phyloP scores from a whole-genome alignment of 1,140 invertebrate species.

The Caenorhabditis tropicalis region DNA sequence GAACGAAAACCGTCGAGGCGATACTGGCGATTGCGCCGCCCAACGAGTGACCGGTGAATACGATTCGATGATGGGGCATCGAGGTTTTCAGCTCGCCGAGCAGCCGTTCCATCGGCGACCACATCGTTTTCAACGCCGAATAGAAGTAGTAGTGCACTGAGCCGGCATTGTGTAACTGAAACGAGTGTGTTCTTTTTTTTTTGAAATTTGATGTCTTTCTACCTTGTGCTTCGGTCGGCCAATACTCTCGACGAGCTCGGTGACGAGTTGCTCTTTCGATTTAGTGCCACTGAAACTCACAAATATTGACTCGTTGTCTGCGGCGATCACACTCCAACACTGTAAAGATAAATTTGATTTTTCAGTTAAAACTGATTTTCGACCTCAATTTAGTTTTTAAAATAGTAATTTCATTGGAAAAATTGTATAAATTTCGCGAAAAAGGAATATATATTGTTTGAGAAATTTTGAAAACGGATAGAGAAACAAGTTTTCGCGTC shows the following conservation, averaged over 20 bases:
- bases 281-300: slow-evolving; percentile 55
- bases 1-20: slow-evolving; percentile 52
- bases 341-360: slow-evolving; percentile 15
- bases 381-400: too few relatives aligned
- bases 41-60: slow-evolving; percentile 58
- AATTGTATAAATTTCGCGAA: too few relatives aligned
- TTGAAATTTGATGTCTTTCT: background rate
- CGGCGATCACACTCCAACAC: slow-evolving; percentile 54
- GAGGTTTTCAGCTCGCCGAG: background rate
- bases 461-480: too few relatives aligned
- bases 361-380: too few relatives aligned
- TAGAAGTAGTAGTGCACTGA: slow-evolving; percentile 58
- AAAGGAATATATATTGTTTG: too few relatives aligned
- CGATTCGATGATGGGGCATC: slow-evolving; percentile 43
- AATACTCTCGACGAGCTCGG: slow-evolving; percentile 54
- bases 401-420: too few relatives aligned
- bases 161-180: slow-evolving; percentile 46
- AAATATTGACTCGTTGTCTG: slow-evolving; percentile 41
- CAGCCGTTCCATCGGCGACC: slow-evolving; percentile 11
- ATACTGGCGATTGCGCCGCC: slow-evolving; percentile 56
- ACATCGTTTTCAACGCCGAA: slow-evolving; percentile 46
- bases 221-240: slow-evolving; percentile 52
- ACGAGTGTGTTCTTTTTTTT: background rate
- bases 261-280: slow-evolving; percentile 53
- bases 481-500: too few relatives aligned